Evolutionary conservation across 2,113 vertebrate species (phyloP), one percentile per base, ranked within the genome.

Genomic region (Gymnobelideus leadbeateri): DNA sequence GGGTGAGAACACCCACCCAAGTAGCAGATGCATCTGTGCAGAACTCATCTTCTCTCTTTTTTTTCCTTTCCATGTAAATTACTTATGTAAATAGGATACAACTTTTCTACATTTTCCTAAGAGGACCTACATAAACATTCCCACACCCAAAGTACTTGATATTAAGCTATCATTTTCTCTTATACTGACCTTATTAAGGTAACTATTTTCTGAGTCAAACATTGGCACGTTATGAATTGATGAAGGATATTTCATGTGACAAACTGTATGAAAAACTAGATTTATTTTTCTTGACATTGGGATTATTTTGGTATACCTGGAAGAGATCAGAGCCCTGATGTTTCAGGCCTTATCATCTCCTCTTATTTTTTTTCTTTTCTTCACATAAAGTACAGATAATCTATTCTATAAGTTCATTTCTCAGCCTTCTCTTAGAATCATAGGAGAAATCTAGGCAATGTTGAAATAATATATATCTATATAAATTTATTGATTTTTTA

Each of bases 81-180:
- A 91, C 97, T 97, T 97, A 94, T 93, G 28, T 84, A 95, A 96
- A 9, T 16, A 91, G 52, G 50, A 12, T 89, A 51, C 96, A 89
- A 94, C 26, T 89, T 93, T 68, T 68, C n/a, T 43, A 61, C 51
- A 61, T 3, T 24, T 25, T 90, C 91, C 31, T 91, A 37, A 91
- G 93, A 96, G 93, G 57, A 23, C 91, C 95, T 54, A 52, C 25
- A 9, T 57, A 89, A 84, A 84, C n/a, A 84, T 84, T 84, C 16
- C 19, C 10, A 2, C 12, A 77, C 31, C 19, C 31, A 77, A 16
- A 19, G 31, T 77, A 6, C 61, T 77, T n/a, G 31, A 4, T 43
- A 84, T 43, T 23, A 43, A 84, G 68, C 37, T 84, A 84, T 84
- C 37, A 43, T 84, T 6, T 84, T 84, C n/a, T 21, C 19, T 23